These are phyloP conservation scores for Mythimna loreyi DNA, from an alignment of 2,888 invertebrate genomes.

Conservation along the genomic window DNA sequence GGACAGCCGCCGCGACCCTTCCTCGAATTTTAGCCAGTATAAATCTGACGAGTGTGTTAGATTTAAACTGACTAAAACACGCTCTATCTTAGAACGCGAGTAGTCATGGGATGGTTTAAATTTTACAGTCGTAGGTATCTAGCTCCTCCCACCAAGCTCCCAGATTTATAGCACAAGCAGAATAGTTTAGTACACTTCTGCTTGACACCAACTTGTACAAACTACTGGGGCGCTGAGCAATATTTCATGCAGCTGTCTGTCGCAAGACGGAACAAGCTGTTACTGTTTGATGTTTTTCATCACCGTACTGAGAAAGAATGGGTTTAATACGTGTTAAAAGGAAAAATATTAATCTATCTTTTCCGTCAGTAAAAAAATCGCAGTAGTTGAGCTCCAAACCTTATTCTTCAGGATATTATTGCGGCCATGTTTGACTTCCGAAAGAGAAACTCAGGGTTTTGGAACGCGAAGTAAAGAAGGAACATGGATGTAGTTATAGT, in stretches of 20 bases:
- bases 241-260: constrained; percentile 12
- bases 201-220: constrained; percentile 16
- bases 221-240: not conserved
- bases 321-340: too few species aligned
- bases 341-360: not conserved
- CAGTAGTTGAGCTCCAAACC: not conserved
- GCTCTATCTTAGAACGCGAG: too few species aligned
- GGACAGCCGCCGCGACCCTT: too few species aligned
- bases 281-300: not conserved
- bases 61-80: too few species aligned
- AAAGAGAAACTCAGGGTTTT: too few species aligned
- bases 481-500: too few species aligned
- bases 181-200: constrained; percentile 12
- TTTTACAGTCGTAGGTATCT: not conserved
- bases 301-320: not conserved
- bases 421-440: too few species aligned
- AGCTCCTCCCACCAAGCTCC: not conserved
- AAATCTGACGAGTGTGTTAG: too few species aligned
- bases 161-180: constrained; percentile 27
- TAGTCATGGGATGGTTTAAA: not conserved
- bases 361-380: not conserved
- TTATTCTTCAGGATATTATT: not conserved
- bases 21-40: too few species aligned
- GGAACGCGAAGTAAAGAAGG: too few species aligned
- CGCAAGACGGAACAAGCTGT: not conserved